Base-by-base conservation (phyloP, 2,888 invertebrate species). In the Rhagophthalmus giganteus region DNA sequence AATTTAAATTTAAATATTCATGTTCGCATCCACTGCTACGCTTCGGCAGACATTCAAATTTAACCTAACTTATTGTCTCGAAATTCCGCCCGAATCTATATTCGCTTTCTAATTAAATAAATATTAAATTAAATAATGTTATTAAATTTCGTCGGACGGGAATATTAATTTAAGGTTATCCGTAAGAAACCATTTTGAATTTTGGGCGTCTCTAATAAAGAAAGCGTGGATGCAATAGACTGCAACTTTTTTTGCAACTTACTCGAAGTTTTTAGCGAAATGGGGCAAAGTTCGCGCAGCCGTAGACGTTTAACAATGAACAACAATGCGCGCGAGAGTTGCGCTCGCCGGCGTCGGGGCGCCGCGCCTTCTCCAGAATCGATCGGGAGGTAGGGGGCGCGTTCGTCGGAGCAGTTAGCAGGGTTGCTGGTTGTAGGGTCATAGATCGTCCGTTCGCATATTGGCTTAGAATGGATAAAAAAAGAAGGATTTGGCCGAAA, bases 301-400 rank as follows among this genome's bases (percentile, higher is more conserved):
- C 54, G 54, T 54, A 44, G 15, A 41, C 25, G 25, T 26, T 12
- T 32, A 54, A 54, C 51, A 45, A 51, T 51, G 51, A 45, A 45
- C 44, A 55, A 47, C 54, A 49, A 58, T 52, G 58, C 52, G 57
- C 53, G 57, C 51, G 50, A 39, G 55, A 58, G 51, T 44, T 55
- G 56, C 54, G 56, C 55, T 54, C 53, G 55, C 53, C 53, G 57
- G 55, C 57, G 52, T 53, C 52, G 50, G 52, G 52, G 59, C 64
- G 63, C 69, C 71, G 74, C 79, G 78, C 76, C 73, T 75, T 75
- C 72, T 67, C 65, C 66, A 58, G 61, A 63, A 66, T 66, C 68
- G 69, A 68, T 67, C 67, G 66, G 60, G 59, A 59, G 57, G 61
- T 64, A 69, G 68, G 65, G 66, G 73, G 72, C 71, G 69, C 64